A percentile compares a stretch with the other conserved stretches of the same genome.
Evolutionary conservation across 1,140 invertebrate genomes (phyloP).

Genomic region (Drosophila sucinea): DNA sequence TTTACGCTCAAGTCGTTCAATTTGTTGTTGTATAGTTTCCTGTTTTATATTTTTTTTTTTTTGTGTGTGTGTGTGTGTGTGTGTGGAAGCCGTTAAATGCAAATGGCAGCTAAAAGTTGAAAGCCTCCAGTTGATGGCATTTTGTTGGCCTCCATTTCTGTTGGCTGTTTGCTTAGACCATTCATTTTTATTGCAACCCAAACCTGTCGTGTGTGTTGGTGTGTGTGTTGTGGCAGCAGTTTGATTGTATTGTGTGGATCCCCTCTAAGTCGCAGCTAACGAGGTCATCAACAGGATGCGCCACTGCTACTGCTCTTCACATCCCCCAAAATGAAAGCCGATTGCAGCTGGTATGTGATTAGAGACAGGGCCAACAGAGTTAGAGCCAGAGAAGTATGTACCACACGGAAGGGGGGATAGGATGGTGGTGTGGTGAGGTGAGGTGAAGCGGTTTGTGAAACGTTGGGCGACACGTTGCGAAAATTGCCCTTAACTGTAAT

Average conservation of each 20-base stretch:
- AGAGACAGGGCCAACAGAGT: slow-evolving; percentile 37
- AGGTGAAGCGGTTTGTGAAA: background rate
- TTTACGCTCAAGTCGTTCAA: slow-evolving; percentile 47
- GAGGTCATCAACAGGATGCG: slow-evolving; percentile 79
- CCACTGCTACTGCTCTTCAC: background rate
- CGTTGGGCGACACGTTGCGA: slow-evolving; percentile 43
- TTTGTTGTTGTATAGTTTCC: slow-evolving; percentile 34
- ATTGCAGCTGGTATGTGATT: slow-evolving; percentile 75
- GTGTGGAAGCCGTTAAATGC: slow-evolving; percentile 57
- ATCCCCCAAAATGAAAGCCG: slow-evolving; percentile 59
- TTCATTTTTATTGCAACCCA: slow-evolving; percentile 65
- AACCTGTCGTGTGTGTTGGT: slow-evolving; percentile 25
- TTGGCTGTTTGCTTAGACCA: slow-evolving; percentile 44
- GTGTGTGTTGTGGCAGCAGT: slow-evolving; percentile 27
- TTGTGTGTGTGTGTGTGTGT: background rate
- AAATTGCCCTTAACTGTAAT: slow-evolving; percentile 75
- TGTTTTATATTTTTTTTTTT: too few relatives aligned
- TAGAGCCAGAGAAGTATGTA: background rate
- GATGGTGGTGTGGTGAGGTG: background rate
- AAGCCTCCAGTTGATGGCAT: slow-evolving; percentile 46
- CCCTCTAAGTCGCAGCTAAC: slow-evolving; percentile 74
- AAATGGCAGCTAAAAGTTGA: slow-evolving; percentile 60
- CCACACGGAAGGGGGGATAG: background rate
- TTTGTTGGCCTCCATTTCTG: slow-evolving; percentile 58
- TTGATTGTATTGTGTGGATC: slow-evolving; percentile 67